Evolutionary conservation across 2,113 vertebrate genomes (phyloP).

Genomic region (Vicugna pacos): DNA sequence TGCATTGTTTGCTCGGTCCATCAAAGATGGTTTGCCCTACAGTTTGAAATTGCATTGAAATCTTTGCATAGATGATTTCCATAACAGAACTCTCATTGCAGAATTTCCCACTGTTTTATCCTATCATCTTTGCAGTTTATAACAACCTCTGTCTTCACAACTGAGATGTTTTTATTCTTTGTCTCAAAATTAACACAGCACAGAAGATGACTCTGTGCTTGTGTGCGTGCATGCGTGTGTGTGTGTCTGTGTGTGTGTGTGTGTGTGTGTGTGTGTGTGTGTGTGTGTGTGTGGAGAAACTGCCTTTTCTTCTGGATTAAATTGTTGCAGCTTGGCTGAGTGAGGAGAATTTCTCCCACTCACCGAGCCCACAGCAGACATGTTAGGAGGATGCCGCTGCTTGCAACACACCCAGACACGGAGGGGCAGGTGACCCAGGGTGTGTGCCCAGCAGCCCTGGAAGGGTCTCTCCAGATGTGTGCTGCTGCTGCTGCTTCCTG

Average conservation of each 20-base stretch:
- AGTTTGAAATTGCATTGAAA: neutral
- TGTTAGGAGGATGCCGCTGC: conserved; percentile 77
- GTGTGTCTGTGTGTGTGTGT: neutral
- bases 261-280: conserved; percentile 47
- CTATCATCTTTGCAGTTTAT: neutral
- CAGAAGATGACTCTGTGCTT: conserved; percentile 18
- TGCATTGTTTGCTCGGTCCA: neutral
- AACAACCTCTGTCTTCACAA: conserved; percentile 41
- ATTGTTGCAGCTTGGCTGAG: conserved; percentile 81
- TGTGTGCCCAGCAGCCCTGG: conserved; percentile 70
- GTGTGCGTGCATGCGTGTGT: neutral
- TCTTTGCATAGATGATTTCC: neutral
- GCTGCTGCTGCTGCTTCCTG: conserved; percentile 68
- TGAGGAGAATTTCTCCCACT: conserved; percentile 84
- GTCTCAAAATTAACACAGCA: conserved; percentile 65
- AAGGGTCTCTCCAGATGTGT: conserved; percentile 85
- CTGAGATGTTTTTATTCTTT: conserved; percentile 73
- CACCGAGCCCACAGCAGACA: conserved; percentile 81
- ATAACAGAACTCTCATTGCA: neutral
- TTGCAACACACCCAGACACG: conserved; percentile 71
- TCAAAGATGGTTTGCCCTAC: neutral
- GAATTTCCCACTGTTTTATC: neutral
- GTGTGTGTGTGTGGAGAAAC: conserved; percentile 77
- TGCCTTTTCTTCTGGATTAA: conserved; percentile 85
- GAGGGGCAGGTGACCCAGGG: conserved; percentile 84